Conservation (phyloP, 2,888 invertebrate genomes). For the Luperina nickerlii region DNA sequence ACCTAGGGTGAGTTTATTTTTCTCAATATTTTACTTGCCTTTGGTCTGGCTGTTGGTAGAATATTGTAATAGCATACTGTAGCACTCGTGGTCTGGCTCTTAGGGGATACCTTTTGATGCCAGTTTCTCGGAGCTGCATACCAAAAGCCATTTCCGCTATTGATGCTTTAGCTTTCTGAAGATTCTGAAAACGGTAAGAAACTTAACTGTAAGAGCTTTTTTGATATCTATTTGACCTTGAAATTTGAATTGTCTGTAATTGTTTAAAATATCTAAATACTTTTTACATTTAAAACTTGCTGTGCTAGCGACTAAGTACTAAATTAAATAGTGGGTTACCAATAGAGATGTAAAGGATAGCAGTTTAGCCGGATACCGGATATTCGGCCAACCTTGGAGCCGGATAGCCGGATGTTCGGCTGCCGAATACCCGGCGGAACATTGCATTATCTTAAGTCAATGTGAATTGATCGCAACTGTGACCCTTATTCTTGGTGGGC, state of each 20-base stretch:
- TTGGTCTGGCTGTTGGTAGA: conserved; percentile 94
- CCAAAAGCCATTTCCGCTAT: conserved; percentile 98
- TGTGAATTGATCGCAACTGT: too few species aligned
- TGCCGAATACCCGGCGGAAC: too few species aligned
- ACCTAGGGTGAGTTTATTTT: background rate
- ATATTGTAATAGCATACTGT: conserved; percentile 97
- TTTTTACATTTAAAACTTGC: background rate
- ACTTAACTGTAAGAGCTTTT: background rate
- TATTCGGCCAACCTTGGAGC: too few species aligned
- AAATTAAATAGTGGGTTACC: background rate
- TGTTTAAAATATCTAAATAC: background rate
- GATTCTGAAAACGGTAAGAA: conserved; percentile 88
- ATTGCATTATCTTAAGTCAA: too few species aligned
- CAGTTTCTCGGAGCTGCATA: conserved; percentile 96
- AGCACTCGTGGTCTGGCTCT: conserved; percentile 95
- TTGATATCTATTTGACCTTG: background rate
- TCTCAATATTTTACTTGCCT: conserved; percentile 78
- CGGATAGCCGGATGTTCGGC: too few species aligned
- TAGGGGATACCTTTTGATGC: conserved; percentile 96
- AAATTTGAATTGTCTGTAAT: background rate
- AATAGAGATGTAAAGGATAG: too few species aligned
- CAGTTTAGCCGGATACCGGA: too few species aligned
- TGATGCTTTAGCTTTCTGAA: conserved; percentile 96
- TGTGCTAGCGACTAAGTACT: background rate
- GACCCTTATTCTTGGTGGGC: too few species aligned